phyloP scores from a whole-genome alignment of 2,888 invertebrate genomes.

The Latrodectus hesperus region DNA sequence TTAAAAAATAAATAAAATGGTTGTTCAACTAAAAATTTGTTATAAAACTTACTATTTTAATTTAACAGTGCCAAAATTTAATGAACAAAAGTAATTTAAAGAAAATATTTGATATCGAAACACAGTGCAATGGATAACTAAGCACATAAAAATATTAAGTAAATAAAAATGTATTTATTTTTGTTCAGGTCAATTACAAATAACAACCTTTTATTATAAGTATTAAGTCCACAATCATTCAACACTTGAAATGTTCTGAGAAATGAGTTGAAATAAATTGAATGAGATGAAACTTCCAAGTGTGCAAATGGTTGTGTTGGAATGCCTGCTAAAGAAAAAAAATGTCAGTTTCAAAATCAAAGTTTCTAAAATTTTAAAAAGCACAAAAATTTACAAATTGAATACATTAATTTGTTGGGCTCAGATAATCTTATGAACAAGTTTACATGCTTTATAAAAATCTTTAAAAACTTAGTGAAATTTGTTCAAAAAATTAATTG shows the following conservation, averaged over 20 bases:
- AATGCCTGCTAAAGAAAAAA: conserved; percentile 31
- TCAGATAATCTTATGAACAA: too few relatives aligned
- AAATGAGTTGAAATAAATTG: background rate
- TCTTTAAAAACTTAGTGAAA: too few relatives aligned
- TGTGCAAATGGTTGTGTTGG: conserved; percentile 27
- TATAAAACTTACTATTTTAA: too few relatives aligned
- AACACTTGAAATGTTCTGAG: conserved; percentile 18
- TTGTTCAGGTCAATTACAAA: conserved; percentile 47
- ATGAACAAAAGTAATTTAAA: too few relatives aligned
- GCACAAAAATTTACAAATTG: background rate
- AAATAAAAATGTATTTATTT: conserved; percentile 33
- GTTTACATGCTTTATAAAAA: too few relatives aligned
- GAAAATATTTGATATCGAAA: too few relatives aligned
- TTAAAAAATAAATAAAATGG: too few relatives aligned
- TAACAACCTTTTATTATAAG: conserved; percentile 30
- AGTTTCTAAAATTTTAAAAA: background rate
- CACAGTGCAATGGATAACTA: too few relatives aligned
- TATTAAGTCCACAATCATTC: conserved; percentile 38
- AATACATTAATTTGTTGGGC: background rate
- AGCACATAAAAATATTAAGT: background rate
- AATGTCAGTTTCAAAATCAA: background rate
- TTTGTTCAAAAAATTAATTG: too few relatives aligned
- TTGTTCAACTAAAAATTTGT: too few relatives aligned
- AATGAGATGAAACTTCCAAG: background rate
- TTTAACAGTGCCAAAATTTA: too few relatives aligned